A percentile compares a stretch with the other conserved stretches of the same genome.
Evolutionary conservation across 2,888 invertebrate species (phyloP).

Genomic region (Pimpla rufipes): DNA sequence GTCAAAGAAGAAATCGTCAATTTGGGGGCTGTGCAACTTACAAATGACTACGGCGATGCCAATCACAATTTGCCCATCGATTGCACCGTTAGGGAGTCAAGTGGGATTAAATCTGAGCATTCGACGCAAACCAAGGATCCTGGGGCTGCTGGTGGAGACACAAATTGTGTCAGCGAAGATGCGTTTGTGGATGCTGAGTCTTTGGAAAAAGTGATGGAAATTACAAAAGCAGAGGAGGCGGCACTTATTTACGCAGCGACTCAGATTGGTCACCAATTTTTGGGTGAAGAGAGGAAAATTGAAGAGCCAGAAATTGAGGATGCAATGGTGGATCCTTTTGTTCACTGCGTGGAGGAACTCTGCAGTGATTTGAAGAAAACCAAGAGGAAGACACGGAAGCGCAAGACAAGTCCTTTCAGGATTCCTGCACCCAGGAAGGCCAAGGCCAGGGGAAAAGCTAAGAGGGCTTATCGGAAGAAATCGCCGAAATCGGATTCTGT

Average conservation of each 20-base stretch:
- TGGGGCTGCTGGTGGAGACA: too few relatives aligned
- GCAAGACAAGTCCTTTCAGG: not conserved
- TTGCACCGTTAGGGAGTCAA: too few relatives aligned
- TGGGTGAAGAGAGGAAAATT: not conserved
- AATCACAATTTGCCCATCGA: too few relatives aligned
- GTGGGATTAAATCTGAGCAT: too few relatives aligned
- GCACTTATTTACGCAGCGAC: too few relatives aligned
- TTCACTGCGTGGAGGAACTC: not conserved
- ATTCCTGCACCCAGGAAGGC: not conserved
- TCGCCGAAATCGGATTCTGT: not conserved
- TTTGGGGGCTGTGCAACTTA: too few relatives aligned
- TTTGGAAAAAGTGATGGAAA: too few relatives aligned
- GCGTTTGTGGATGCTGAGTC: too few relatives aligned
- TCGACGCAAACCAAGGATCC: too few relatives aligned
- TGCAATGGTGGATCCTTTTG: not conserved
- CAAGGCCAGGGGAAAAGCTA: not conserved
- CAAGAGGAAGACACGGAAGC: not conserved
- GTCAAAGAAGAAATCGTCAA: not conserved
- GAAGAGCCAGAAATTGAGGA: not conserved
- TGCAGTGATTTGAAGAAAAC: slow-evolving; percentile 23
- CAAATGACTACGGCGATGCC: too few relatives aligned
- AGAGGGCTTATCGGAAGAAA: not conserved
- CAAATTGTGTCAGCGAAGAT: too few relatives aligned
- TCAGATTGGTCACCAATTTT: not conserved
- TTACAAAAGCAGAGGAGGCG: too few relatives aligned